phyloP scores from a whole-genome alignment of 2,888 invertebrate genomes.

The Andrena marginata region DNA sequence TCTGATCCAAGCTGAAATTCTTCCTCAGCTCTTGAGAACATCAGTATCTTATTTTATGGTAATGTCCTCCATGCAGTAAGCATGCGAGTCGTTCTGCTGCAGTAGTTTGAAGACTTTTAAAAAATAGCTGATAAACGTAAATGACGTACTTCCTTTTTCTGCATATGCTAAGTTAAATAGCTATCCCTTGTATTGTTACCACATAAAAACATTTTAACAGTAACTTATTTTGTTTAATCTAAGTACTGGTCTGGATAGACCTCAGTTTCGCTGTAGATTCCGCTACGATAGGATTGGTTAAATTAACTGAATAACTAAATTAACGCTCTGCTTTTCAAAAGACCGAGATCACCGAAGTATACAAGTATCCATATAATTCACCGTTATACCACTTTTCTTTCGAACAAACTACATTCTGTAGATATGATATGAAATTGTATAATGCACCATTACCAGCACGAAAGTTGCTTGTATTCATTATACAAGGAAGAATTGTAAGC shows the following conservation, averaged over 20 bases:
- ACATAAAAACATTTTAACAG: neutral
- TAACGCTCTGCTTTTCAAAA: too few species aligned
- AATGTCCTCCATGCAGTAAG: neutral
- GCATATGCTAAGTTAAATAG: neutral
- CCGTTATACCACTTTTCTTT: too few species aligned
- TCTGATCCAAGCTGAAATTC: neutral
- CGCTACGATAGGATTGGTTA: too few species aligned
- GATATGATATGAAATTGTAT: slow-evolving; percentile 20
- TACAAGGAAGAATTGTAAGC: neutral
- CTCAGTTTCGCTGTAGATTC: too few species aligned
- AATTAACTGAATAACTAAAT: too few species aligned
- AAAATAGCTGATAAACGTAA: neutral
- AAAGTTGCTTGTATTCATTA: slow-evolving; percentile 3
- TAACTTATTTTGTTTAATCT: neutral
- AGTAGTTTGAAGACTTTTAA: too few species aligned
- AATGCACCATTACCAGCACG: neutral
- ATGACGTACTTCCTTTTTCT: neutral
- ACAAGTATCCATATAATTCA: too few species aligned
- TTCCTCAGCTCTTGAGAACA: slow-evolving; percentile 38
- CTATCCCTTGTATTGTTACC: neutral
- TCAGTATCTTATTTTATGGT: slow-evolving; percentile 27
- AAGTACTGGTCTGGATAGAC: too few species aligned
- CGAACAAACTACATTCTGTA: neutral
- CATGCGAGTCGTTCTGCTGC: neutral
- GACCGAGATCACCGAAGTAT: too few species aligned